Evolutionary conservation across 2,113 vertebrate species (phyloP).

Genomic region (zebrafish (Danio rerio)): DNA sequence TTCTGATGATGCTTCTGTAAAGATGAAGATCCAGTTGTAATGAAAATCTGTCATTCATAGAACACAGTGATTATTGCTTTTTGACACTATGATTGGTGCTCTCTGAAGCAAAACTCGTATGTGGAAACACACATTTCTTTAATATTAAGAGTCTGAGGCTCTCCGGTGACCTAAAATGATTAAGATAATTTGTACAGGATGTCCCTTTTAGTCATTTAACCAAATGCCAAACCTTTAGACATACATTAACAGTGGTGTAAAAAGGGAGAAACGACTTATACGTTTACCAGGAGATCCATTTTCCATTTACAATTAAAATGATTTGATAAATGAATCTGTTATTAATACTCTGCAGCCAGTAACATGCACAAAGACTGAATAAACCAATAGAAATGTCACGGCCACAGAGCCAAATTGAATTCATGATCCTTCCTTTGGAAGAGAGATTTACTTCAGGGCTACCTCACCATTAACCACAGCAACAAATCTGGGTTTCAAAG

Average conservation of each 20-base stretch:
- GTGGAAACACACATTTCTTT: neutral
- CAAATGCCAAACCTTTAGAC: conserved; percentile 10
- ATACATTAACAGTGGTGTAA: neutral
- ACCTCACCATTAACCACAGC: neutral
- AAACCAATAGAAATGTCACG: neutral
- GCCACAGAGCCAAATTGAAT: neutral
- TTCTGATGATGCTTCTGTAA: conserved; percentile 3
- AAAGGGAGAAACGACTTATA: neutral
- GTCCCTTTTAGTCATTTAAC: neutral
- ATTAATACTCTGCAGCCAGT: neutral
- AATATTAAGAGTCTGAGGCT: no score
- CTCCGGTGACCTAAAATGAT: neutral
- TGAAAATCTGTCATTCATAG: no score
- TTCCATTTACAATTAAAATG: neutral
- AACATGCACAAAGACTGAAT: neutral
- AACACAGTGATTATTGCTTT: no score
- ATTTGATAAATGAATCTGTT: neutral
- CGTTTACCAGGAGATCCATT: neutral
- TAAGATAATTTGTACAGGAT: neutral
- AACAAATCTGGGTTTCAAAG: conserved; percentile 33
- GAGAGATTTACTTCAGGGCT: neutral
- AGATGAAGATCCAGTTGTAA: neutral
- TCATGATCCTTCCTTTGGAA: neutral
- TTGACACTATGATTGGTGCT: neutral
- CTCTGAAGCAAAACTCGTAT: neutral